Conservation (phyloP, 2,113 vertebrate species). For the Marcusenius ussheri region DNA sequence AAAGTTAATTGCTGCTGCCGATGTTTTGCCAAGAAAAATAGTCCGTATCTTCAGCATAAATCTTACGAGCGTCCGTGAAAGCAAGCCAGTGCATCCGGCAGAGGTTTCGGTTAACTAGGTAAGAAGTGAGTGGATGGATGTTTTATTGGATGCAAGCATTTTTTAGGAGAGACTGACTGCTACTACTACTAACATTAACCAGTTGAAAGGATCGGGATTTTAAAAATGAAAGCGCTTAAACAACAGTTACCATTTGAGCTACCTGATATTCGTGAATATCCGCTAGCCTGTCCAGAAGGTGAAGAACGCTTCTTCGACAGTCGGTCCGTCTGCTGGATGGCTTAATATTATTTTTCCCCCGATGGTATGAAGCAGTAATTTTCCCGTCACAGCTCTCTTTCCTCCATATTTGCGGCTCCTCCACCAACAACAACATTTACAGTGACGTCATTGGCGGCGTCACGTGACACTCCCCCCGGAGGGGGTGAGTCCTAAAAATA, state of each 20-base stretch:
- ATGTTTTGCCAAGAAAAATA: not conserved
- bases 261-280: conserved; percentile 29
- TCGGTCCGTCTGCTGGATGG: not conserved
- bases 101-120: not conserved
- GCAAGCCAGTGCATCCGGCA: not conserved
- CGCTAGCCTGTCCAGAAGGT: not conserved
- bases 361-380: conserved; percentile 20
- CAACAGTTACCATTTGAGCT: conserved; percentile 16
- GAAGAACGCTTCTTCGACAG: not conserved
- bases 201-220: conserved; percentile 17
- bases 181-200: not conserved
- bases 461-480: conserved; percentile 36
- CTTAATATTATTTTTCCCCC: conserved; percentile 10
- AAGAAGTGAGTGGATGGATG: not conserved
- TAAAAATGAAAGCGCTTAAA: conserved; percentile 10
- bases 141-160: not conserved
- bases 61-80: not conserved
- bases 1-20: not conserved
- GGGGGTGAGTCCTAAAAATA: conserved; percentile 43
- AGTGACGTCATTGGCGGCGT: conserved; percentile 38
- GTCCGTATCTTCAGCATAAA: not conserved
- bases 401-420: conserved; percentile 53
- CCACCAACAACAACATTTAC: conserved; percentile 50
- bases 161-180: not conserved
- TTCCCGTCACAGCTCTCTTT: conserved; percentile 43